Evolutionary conservation across 2,888 invertebrate species (phyloP).

Genomic region (Meloe dianella): DNA sequence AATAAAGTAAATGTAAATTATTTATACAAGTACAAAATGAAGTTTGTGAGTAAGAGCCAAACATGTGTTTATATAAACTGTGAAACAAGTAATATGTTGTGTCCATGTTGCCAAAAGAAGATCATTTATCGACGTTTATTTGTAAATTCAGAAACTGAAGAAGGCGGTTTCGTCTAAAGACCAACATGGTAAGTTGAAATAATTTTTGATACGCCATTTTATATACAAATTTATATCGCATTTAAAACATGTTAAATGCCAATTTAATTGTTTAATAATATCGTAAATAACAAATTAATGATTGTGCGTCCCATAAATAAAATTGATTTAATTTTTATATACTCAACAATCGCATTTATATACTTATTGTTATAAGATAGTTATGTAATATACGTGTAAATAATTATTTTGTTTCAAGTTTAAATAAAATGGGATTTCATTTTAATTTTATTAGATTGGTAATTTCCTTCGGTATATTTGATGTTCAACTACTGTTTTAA

Average conservation of each 20-base stretch:
- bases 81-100: constrained; percentile 40
- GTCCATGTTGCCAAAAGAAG: constrained; percentile 30
- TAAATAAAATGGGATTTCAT: neutral
- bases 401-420: constrained; percentile 5
- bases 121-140: constrained; percentile 25
- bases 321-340: neutral
- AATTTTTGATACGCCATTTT: neutral
- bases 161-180: neutral
- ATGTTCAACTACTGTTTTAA: constrained; percentile 29
- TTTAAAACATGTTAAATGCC: neutral
- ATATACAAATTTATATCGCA: neutral
- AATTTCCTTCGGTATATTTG: constrained; percentile 32
- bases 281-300: neutral
- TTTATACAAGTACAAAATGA: constrained; percentile 38
- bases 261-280: neutral
- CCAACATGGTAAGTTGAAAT: neutral
- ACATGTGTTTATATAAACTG: constrained; percentile 42
- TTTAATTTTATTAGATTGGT: constrained; percentile 19
- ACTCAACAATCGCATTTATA: neutral
- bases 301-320: neutral
- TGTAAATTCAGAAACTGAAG: constrained; percentile 19
- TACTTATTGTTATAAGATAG: neutral
- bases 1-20: constrained; percentile 36
- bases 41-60: constrained; percentile 31
- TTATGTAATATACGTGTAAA: neutral